Evolutionary conservation across 2,888 invertebrate species (phyloP).

Genomic region (Prosopocoilus inquinatus): DNA sequence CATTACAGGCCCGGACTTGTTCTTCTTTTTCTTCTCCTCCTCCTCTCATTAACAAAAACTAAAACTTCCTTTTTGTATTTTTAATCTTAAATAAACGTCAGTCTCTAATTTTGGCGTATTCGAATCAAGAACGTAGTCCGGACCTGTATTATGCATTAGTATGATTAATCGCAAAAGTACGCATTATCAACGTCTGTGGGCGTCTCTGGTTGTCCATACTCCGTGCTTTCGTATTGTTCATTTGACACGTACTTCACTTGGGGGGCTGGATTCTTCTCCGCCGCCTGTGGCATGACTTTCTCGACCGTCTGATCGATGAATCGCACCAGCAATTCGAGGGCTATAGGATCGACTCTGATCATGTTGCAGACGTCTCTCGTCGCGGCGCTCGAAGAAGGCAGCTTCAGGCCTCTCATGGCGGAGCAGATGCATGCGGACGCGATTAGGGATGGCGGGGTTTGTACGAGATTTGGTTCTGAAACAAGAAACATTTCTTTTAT

Average conservation of each 20-base stretch:
- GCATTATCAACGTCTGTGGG: constrained; percentile 50
- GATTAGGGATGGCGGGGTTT: constrained; percentile 68
- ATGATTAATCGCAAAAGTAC: constrained; percentile 40
- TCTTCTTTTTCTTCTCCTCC: no score
- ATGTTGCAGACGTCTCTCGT: constrained; percentile 48
- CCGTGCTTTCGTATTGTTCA: constrained; percentile 41
- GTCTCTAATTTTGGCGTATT: background rate
- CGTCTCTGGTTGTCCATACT: constrained; percentile 49
- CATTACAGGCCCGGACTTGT: no score
- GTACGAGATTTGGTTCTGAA: constrained; percentile 71
- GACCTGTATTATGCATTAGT: background rate
- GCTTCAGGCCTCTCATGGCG: constrained; percentile 61
- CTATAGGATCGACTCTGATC: constrained; percentile 53
- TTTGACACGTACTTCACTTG: constrained; percentile 16
- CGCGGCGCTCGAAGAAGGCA: constrained; percentile 50
- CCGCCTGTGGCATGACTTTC: constrained; percentile 41
- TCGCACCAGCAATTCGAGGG: constrained; percentile 57
- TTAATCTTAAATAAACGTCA: no score
- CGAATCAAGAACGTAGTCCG: background rate
- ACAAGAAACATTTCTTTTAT: constrained; percentile 34
- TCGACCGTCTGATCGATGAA: constrained; percentile 62
- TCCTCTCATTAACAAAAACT: no score
- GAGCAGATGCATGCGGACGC: constrained; percentile 70
- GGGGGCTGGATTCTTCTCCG: constrained; percentile 29
- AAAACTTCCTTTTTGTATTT: no score